These are phyloP conservation scores for Antrozous pallidus DNA, from an alignment of 2,797 vertebrate species.

Conservation along the genomic window DNA sequence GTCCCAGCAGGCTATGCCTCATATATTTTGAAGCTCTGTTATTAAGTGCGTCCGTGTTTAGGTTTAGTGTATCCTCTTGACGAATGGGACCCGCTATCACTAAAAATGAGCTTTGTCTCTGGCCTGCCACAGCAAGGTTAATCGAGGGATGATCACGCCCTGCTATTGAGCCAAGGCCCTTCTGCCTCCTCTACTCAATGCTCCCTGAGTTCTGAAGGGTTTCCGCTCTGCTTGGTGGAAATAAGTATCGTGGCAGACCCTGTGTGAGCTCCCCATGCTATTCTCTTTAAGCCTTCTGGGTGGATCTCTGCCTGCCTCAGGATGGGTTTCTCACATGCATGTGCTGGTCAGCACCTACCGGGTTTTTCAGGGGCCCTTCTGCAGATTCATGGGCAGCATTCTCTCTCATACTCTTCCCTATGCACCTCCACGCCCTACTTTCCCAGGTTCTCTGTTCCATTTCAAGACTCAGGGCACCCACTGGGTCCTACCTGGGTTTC, in stretches of 20 bases:
- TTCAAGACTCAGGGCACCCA: background rate
- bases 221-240: background rate
- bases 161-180: background rate
- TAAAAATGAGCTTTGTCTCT: conserved; percentile 1
- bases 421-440: background rate
- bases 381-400: rapidly evolving
- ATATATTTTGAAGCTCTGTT: conserved; percentile 15
- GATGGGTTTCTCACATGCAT: background rate
- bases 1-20: background rate
- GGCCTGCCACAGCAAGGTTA: background rate
- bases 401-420: background rate
- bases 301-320: background rate
- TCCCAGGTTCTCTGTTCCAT: background rate
- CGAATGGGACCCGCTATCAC: background rate
- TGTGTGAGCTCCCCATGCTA: background rate
- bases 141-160: background rate
- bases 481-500: background rate
- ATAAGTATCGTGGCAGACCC: rapidly evolving
- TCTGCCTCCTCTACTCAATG: background rate
- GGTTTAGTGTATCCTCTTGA: background rate
- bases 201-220: background rate
- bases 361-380: background rate
- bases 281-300: background rate
- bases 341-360: too few species aligned
- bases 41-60: background rate